Evolutionary conservation across 2,888 invertebrate species (phyloP).

Genomic region (Aleiodes leptofemur): DNA sequence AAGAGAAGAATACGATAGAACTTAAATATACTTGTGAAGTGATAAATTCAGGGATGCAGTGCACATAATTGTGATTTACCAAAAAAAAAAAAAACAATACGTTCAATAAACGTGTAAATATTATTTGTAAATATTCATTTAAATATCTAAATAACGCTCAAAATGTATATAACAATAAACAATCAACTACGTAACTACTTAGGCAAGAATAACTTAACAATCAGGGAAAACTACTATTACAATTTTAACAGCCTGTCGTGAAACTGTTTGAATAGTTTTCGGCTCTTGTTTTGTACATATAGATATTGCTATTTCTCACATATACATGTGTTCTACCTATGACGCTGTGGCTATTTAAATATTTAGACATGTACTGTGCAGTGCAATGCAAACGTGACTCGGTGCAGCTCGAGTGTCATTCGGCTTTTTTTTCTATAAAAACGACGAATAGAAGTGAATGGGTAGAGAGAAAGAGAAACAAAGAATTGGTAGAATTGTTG

Average conservation of each 20-base stretch:
- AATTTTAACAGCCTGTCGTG: conserved; percentile 31
- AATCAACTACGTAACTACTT: conserved; percentile 47
- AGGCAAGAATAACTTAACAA: conserved; percentile 25
- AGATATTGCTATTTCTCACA: conserved; percentile 6
- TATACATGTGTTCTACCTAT: conserved; percentile 30
- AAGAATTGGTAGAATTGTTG: conserved; percentile 20
- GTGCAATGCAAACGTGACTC: conserved; percentile 47
- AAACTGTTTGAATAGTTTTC: neutral
- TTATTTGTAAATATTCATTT: neutral
- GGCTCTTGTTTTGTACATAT: conserved; percentile 4
- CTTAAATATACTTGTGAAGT: neutral
- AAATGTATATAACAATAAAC: conserved; percentile 39
- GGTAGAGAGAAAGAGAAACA: neutral
- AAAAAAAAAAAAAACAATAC: neutral
- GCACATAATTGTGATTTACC: neutral
- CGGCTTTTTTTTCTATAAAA: conserved; percentile 42
- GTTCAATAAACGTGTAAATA: neutral
- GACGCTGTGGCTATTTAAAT: conserved; percentile 42
- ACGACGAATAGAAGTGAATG: neutral
- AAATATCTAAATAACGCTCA: conserved; percentile 11
- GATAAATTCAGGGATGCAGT: conserved; percentile 7
- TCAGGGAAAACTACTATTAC: conserved; percentile 9
- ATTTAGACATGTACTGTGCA: conserved; percentile 39
- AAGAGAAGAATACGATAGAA: neutral
- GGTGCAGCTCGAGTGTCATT: conserved; percentile 47